Evolutionary conservation across 2,888 invertebrate genomes (phyloP).

Genomic region (Caenorhabditis imperialis): DNA sequence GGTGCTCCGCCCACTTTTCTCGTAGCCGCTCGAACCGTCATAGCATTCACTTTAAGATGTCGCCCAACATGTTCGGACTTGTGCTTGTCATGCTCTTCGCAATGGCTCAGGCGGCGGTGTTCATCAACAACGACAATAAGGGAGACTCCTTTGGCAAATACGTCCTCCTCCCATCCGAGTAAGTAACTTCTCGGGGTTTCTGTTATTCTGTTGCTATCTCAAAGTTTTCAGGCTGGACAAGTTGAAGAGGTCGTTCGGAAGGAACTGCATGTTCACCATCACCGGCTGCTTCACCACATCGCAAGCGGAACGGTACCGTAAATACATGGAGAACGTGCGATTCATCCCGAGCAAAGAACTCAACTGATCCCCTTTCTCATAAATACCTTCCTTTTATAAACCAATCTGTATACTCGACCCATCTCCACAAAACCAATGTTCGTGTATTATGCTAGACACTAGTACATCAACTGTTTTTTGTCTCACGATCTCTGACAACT

Average conservation of each 20-base stretch:
- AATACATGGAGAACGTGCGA: constrained; percentile 55
- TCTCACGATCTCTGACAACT: constrained; percentile 20
- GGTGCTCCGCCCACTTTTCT: no score
- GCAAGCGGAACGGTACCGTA: constrained; percentile 54
- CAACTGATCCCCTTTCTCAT: neutral
- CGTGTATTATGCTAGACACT: constrained; percentile 45
- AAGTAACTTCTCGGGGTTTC: constrained; percentile 4
- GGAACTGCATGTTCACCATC: constrained; percentile 52
- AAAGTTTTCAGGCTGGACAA: constrained; percentile 40
- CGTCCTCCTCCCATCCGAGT: constrained; percentile 24
- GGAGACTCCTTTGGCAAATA: constrained; percentile 29
- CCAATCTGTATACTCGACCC: neutral
- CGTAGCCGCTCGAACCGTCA: no score
- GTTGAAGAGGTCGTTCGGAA: constrained; percentile 53
- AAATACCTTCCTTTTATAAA: constrained; percentile 1
- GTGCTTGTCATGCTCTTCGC: constrained; percentile 34
- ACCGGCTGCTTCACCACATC: constrained; percentile 49
- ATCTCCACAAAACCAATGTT: constrained; percentile 31
- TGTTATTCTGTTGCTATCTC: neutral
- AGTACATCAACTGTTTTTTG: constrained; percentile 16
- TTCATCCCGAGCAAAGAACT: constrained; percentile 46
- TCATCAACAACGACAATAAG: constrained; percentile 29
- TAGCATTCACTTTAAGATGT: constrained; percentile 24
- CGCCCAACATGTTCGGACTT: constrained; percentile 36
- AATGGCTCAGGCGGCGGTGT: constrained; percentile 28